phyloP scores from a whole-genome alignment of 2,113 vertebrate species.

The Mola mola region DNA sequence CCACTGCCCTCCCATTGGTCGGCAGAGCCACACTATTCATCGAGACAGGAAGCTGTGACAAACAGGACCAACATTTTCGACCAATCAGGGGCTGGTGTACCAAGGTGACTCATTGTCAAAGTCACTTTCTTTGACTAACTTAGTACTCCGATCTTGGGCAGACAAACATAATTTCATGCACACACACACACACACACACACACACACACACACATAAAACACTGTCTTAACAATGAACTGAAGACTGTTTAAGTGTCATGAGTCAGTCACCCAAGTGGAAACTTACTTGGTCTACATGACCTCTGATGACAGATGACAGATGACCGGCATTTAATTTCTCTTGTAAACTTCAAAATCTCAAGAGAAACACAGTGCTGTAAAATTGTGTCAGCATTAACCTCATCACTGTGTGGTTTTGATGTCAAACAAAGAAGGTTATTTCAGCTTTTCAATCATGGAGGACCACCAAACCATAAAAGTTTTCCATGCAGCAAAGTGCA shows the following conservation, averaged over 20 bases:
- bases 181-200: neutral
- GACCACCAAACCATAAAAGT: neutral
- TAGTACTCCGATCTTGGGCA: slow-evolving; percentile 24
- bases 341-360: neutral
- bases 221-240: slow-evolving; percentile 37
- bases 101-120: slow-evolving; percentile 71
- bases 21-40: slow-evolving; percentile 49
- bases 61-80: slow-evolving; percentile 56
- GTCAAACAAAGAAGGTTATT: neutral
- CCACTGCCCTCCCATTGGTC: slow-evolving; percentile 62
- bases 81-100: slow-evolving; percentile 52
- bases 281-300: slow-evolving; percentile 24
- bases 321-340: neutral
- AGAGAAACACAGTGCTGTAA: neutral
- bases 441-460: too few species aligned
- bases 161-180: neutral
- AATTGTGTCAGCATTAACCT: neutral
- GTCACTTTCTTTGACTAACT: slow-evolving; percentile 61
- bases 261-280: slow-evolving; percentile 57
- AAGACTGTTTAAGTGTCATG: slow-evolving; percentile 43
- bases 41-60: slow-evolving; percentile 79
- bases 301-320: slow-evolving; percentile 33
- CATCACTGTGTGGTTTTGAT: neutral
- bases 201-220: slow-evolving; percentile 6
- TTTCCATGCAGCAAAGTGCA: too few species aligned